These are phyloP conservation scores for Gymnothorax javanicus DNA, from an alignment of 2,797 vertebrate species.

Conservation along the genomic window DNA sequence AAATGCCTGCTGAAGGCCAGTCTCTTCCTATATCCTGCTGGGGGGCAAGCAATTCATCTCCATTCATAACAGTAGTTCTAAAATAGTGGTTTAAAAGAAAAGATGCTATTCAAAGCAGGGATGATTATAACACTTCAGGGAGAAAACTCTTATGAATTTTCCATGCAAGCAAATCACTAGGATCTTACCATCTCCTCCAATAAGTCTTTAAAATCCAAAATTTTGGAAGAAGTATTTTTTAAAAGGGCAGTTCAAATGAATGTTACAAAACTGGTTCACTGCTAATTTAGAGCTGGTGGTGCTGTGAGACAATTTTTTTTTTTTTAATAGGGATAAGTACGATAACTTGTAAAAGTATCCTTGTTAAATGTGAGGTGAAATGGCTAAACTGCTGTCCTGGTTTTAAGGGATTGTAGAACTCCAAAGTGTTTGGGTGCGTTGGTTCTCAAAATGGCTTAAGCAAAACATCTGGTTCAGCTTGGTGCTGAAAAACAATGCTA, in stretches of 20 bases:
- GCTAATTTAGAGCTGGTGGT: not conserved
- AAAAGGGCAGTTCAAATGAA: constrained; percentile 2
- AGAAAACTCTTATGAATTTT: not conserved
- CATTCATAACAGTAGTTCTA: not conserved
- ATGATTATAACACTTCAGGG: no score
- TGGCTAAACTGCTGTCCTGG: not conserved
- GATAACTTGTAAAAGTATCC: not conserved
- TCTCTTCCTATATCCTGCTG: not conserved
- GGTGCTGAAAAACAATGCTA: not conserved
- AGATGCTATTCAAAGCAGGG: no score
- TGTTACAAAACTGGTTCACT: not conserved
- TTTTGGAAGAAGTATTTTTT: not conserved
- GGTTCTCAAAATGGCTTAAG: not conserved
- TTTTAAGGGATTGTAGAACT: not conserved
- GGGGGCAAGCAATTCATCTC: not conserved
- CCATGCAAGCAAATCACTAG: not conserved
- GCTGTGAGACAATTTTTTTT: not conserved
- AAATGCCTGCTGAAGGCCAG: not conserved
- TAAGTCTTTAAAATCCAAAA: not conserved
- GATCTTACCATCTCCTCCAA: not conserved
- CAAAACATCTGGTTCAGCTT: not conserved
- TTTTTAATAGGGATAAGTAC: not conserved
- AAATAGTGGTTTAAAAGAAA: no score
- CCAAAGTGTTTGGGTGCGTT: not conserved
- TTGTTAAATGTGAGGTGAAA: constrained; percentile 15